Evolutionary conservation across 2,113 vertebrate genomes (phyloP).

Genomic region (Nannospalax galili): DNA sequence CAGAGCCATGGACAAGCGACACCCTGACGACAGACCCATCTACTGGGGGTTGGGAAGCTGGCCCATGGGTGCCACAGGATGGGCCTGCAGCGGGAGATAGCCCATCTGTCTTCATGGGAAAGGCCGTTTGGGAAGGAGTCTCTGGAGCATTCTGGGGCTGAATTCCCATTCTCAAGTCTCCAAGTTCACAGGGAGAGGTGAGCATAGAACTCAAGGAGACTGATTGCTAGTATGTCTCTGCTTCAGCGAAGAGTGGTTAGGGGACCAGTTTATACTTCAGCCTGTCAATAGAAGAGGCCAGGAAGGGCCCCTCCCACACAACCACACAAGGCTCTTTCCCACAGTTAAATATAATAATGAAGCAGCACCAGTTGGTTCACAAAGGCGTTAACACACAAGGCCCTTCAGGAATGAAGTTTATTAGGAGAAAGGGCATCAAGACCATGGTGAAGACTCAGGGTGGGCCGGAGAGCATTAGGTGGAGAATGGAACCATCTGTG

Average conservation of each 20-base stretch:
- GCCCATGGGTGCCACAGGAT: accelerated
- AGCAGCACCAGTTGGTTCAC: no score
- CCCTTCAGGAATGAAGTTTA: no score
- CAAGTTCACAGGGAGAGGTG: not conserved
- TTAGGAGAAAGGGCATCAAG: no score
- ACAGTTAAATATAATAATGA: no score
- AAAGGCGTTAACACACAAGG: no score
- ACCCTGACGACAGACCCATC: accelerated
- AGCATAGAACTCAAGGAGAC: not conserved
- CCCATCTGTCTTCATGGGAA: not conserved
- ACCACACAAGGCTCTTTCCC: no score
- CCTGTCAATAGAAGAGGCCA: accelerated
- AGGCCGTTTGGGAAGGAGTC: no score
- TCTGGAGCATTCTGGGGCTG: not conserved
- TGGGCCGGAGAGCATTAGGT: no score
- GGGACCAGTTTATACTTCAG: accelerated
- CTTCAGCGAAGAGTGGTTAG: accelerated
- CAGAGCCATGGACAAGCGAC: accelerated
- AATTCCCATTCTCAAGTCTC: not conserved
- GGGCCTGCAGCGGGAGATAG: accelerated
- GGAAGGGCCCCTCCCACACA: not conserved
- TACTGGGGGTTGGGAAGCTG: accelerated
- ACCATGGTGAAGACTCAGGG: no score
- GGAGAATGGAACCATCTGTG: no score
- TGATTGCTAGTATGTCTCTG: not conserved